Evolutionary conservation across 2,888 invertebrate genomes (phyloP).

Genomic region (Polydrusus cervinus): DNA sequence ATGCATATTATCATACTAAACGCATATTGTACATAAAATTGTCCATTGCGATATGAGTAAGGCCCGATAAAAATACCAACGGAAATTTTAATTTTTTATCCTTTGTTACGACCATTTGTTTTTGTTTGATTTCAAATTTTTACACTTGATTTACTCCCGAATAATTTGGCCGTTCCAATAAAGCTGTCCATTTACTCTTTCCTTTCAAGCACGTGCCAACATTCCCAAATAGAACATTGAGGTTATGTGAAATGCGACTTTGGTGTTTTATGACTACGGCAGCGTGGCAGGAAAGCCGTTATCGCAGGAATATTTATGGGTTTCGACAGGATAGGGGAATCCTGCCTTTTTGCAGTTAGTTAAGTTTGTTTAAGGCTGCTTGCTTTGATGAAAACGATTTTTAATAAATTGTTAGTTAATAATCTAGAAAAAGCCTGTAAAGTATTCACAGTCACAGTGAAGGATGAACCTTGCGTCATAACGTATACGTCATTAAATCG

Average conservation of each 20-base stretch:
- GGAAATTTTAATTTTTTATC: too few relatives aligned
- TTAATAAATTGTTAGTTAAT: background rate
- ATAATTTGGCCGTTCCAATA: constrained; percentile 20
- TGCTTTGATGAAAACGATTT: background rate
- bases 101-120: background rate
- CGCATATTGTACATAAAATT: too few relatives aligned
- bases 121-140: background rate
- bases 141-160: constrained; percentile 1
- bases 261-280: constrained; percentile 59
- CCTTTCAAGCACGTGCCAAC: constrained; percentile 47
- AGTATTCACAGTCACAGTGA: too few relatives aligned
- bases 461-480: too few relatives aligned
- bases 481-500: too few relatives aligned
- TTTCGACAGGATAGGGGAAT: constrained; percentile 41
- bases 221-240: constrained; percentile 52
- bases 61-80: too few relatives aligned
- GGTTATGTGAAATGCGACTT: constrained; percentile 60
- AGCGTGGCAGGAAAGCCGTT: constrained; percentile 47
- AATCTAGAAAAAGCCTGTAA: too few relatives aligned
- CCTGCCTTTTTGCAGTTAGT: constrained; percentile 33
- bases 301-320: constrained; percentile 49
- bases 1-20: too few relatives aligned
- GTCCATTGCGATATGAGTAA: too few relatives aligned
- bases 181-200: constrained; percentile 25
- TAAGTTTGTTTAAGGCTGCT: constrained; percentile 37